Evolutionary conservation across 2,888 invertebrate genomes (phyloP).

Genomic region (Lottia scabra): DNA sequence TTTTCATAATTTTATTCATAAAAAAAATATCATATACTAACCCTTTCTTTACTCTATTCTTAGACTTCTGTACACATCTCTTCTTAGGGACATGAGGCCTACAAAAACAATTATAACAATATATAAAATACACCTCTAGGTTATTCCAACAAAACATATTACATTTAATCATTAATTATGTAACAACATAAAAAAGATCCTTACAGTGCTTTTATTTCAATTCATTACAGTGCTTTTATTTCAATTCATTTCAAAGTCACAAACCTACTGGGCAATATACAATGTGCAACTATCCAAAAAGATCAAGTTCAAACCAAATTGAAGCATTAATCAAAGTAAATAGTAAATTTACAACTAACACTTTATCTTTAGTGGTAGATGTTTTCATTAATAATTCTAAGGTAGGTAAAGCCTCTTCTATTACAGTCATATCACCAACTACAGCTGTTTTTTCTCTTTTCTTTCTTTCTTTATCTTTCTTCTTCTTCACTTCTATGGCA

Average conservation of each 20-base stretch:
- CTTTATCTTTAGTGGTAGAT: conserved; percentile 20
- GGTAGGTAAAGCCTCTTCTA: conserved; percentile 64
- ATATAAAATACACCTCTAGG: no score
- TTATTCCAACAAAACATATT: no score
- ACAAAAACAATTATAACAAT: background rate
- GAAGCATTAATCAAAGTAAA: no score
- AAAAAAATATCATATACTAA: background rate
- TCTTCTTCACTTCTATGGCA: conserved; percentile 43
- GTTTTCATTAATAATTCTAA: conserved; percentile 59
- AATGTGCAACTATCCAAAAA: no score
- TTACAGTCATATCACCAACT: conserved; percentile 62
- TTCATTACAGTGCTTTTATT: no score
- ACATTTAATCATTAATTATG: no score
- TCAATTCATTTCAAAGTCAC: no score
- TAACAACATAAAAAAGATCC: no score
- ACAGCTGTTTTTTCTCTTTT: conserved; percentile 56
- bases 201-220: no score
- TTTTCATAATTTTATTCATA: no score
- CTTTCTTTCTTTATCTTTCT: conserved; percentile 49
- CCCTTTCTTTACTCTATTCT: background rate
- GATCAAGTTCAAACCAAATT: no score
- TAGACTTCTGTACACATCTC: background rate
- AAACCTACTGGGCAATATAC: no score
- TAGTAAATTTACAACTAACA: background rate
- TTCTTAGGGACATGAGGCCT: background rate